Percentiles rank a stretch among this genome's conserved stretches.
Evolutionary conservation across 2,113 vertebrate species (phyloP).

Genomic region (Rattus norvegicus): GRCr8 NC_086038.1:32776001-32776500

Average conservation of each 20-base stretch:
- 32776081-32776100: no score
- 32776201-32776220: background rate
- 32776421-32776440: no score
- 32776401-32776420: background rate
- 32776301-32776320: background rate
- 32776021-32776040: background rate
- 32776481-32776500: no score
- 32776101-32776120: no score
- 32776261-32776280: background rate
- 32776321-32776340: background rate
- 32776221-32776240: background rate
- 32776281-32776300: background rate
- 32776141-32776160: background rate
- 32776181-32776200: background rate
- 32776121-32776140: background rate
- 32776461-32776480: no score
- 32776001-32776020: background rate
- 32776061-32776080: background rate
- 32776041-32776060: background rate
- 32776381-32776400: no score
- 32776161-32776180: background rate
- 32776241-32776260: background rate
- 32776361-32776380: no score
- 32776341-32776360: background rate
- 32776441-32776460: background rate